Percentiles rank a stretch among this genome's conserved stretches.
Evolutionary conservation across 2,797 vertebrate genomes (phyloP).

Genomic region (Clarias platycephalus): DNA sequence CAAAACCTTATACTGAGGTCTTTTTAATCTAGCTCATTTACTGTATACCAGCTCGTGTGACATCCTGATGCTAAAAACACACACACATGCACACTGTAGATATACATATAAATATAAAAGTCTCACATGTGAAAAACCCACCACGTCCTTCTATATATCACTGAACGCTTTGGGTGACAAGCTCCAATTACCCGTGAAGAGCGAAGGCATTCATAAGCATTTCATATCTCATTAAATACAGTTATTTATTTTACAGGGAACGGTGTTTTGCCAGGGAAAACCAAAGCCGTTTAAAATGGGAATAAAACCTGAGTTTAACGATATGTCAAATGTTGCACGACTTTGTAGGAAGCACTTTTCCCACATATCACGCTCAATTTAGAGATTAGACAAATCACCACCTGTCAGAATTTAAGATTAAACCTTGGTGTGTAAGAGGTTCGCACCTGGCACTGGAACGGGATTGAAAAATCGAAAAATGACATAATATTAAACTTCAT

Average conservation of each 20-base stretch:
- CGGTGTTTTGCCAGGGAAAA: slow-evolving; percentile 56
- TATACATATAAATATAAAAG: slow-evolving; percentile 53
- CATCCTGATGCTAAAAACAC: slow-evolving; percentile 50
- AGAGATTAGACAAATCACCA: slow-evolving; percentile 52
- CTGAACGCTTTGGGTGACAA: slow-evolving; percentile 75
- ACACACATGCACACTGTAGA: slow-evolving; percentile 53
- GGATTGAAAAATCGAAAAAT: not conserved
- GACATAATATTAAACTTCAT: not conserved
- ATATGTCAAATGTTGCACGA: slow-evolving; percentile 59
- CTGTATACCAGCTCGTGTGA: not conserved
- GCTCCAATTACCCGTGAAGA: slow-evolving; percentile 72
- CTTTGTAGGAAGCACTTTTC: slow-evolving; percentile 48
- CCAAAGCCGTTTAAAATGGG: slow-evolving; percentile 52
- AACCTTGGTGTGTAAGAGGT: slow-evolving; percentile 24
- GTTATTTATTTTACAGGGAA: slow-evolving; percentile 71
- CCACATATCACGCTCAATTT: slow-evolving; percentile 32
- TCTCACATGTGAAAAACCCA: slow-evolving; percentile 58
- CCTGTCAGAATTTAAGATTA: slow-evolving; percentile 39
- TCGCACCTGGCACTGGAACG: not conserved
- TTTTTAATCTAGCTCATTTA: slow-evolving; percentile 1
- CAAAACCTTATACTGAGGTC: not conserved
- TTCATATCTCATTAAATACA: slow-evolving; percentile 78
- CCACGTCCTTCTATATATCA: slow-evolving; percentile 66
- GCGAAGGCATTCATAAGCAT: slow-evolving; percentile 70
- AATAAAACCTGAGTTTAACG: slow-evolving; percentile 57